Base-by-base conservation (phyloP, 2,113 vertebrate species). In the Sylvietta virens region DNA sequence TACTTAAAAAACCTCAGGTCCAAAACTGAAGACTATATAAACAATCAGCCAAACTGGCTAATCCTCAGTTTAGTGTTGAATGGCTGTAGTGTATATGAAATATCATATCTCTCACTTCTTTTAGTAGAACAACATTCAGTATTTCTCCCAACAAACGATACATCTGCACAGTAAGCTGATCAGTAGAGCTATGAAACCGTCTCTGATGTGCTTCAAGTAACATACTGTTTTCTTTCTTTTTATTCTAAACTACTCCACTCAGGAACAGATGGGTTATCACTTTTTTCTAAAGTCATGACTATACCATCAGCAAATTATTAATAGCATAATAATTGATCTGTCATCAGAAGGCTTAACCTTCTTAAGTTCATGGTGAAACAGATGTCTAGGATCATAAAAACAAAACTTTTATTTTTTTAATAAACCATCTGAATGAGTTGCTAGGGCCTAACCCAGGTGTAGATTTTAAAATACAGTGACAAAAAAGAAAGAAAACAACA, bases 401-500 rank as follows among this genome's bases (percentile, higher is more conserved):
- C 6, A 76, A 53, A 37, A 6, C 40, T 80, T 26, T 62, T 64
- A 77, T 60, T 76, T 62, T 62, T 18, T 2, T 7, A 50, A 67
- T 50, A 87, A 94, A 67, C 37, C 70, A 19, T 37, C 48, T 71
- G 19, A 91, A 91, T 88, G 12, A 16, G 7, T 66, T 86, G 33
- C 13, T 71, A 67, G 24, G 66, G 45, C 45, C 37, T 95, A 88
- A 89, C n/a, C 18, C 73, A 97, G 92, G 94, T 95, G 95, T 92
- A 90, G 67, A 94, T 97, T 93, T 98, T 97, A 95, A 97, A 95
- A 97, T 96, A 95, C 92, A 95, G 51, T 81, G 50, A 71, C 47
- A 97, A 58, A 88, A 47, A 71, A 88, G 28, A 70, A 78, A 95
- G 5, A 9, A 93, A 94, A 81, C 12, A 62, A 79, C 60, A 74